phyloP scores from a whole-genome alignment of 2,113 vertebrate genomes.

The Perca schrenkii region DNA sequence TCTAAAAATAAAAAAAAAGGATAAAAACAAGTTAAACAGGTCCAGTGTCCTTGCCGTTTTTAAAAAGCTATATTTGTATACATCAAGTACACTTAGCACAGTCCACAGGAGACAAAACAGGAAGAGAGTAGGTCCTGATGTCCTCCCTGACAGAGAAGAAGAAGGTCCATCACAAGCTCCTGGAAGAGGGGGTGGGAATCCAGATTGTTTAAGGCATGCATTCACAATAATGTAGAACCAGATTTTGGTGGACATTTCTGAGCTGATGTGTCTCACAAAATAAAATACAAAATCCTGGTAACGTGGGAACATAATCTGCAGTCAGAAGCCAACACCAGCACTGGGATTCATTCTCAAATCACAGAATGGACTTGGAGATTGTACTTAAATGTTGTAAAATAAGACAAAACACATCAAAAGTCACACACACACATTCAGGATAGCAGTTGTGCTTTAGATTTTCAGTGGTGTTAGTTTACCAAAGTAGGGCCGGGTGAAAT shows the following conservation, averaged over 20 bases:
- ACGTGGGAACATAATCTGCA: neutral
- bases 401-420: neutral
- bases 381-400: neutral
- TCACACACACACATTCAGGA: conserved; percentile 40
- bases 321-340: neutral
- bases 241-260: neutral
- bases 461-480: conserved; percentile 28
- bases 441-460: conserved; percentile 44
- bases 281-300: neutral
- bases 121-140: conserved; percentile 9
- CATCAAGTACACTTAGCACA: conserved; percentile 56
- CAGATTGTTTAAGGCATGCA: conserved; percentile 64
- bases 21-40: conserved; percentile 19
- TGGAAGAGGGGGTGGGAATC: neutral
- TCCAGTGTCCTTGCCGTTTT: conserved; percentile 35
- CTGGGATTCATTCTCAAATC: neutral
- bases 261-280: neutral
- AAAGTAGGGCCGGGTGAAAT: neutral
- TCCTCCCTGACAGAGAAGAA: neutral
- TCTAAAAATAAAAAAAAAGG: conserved; percentile 35
- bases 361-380: conserved; percentile 19
- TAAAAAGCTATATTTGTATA: conserved; percentile 62
- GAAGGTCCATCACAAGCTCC: conserved; percentile 24
- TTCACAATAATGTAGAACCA: conserved; percentile 32
- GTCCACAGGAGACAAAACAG: conserved; percentile 33